Conservation (phyloP, 1,140 invertebrate species). For the Solen grandis region DNA sequence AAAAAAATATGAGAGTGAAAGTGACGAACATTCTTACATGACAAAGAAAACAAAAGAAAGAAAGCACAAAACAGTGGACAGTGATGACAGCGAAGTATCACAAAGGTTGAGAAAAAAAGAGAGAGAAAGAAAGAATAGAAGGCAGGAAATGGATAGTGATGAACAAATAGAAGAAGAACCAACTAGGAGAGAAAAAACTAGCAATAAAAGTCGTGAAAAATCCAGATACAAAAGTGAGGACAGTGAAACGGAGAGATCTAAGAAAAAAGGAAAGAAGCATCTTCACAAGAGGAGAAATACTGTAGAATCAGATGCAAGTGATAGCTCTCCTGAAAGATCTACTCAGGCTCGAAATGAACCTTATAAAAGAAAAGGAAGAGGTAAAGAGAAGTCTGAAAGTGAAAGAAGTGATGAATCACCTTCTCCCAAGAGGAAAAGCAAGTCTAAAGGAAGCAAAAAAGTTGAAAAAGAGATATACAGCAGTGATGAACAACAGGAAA, state of each 20-base stretch:
- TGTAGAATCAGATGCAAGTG: slow-evolving; percentile 7
- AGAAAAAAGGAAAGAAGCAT: slow-evolving; percentile 20
- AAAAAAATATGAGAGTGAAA: slow-evolving; percentile 41
- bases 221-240: no score
- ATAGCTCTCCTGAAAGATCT: no score
- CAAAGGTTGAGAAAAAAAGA: background rate
- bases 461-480: background rate
- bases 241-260: slow-evolving; percentile 12
- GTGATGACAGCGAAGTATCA: background rate
- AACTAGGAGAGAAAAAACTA: no score
- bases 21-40: slow-evolving; percentile 9
- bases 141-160: no score
- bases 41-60: background rate
- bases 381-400: slow-evolving; percentile 3
- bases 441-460: background rate
- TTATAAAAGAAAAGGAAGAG: background rate
- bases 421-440: background rate
- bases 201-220: no score
- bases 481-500: background rate
- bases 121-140: slow-evolving; percentile 7
- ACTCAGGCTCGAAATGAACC: no score
- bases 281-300: slow-evolving; percentile 6
- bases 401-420: slow-evolving; percentile 17
- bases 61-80: no score
- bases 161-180: no score